These are phyloP conservation scores for Bellardia pandia DNA, from an alignment of 2,888 invertebrate species.

Conservation along the genomic window DNA sequence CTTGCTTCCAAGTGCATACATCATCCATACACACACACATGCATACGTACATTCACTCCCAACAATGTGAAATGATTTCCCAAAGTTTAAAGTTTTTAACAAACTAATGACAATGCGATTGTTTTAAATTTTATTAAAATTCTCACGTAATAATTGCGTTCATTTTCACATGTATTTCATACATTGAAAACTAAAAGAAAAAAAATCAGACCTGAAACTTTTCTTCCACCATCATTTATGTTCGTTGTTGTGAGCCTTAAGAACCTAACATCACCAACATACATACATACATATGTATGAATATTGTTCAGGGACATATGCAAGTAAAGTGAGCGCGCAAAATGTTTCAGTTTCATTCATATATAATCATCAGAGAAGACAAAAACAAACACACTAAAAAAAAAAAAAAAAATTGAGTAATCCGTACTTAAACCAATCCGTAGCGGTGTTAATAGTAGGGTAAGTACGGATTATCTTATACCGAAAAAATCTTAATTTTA, in stretches of 20 bases:
- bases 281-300: not conserved
- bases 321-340: not conserved
- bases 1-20: slow-evolving; percentile 22
- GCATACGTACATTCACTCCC: not conserved
- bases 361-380: too few species aligned
- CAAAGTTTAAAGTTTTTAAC: slow-evolving; percentile 60
- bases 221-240: not conserved
- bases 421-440: too few species aligned
- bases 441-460: too few species aligned
- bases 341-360: not conserved
- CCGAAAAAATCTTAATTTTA: too few species aligned
- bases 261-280: slow-evolving; percentile 17
- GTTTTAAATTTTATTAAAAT: slow-evolving; percentile 81
- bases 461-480: too few species aligned
- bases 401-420: too few species aligned
- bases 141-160: slow-evolving; percentile 81
- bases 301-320: not conserved
- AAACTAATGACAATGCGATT: slow-evolving; percentile 76
- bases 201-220: slow-evolving; percentile 2
- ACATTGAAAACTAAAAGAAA: slow-evolving; percentile 2
- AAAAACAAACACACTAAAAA: too few species aligned
- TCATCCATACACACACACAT: not conserved
- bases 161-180: slow-evolving; percentile 55
- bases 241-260: not conserved
- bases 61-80: slow-evolving; percentile 23